Base-by-base conservation (phyloP, 2,113 vertebrate species). In the Spea multiplicata region DNA sequence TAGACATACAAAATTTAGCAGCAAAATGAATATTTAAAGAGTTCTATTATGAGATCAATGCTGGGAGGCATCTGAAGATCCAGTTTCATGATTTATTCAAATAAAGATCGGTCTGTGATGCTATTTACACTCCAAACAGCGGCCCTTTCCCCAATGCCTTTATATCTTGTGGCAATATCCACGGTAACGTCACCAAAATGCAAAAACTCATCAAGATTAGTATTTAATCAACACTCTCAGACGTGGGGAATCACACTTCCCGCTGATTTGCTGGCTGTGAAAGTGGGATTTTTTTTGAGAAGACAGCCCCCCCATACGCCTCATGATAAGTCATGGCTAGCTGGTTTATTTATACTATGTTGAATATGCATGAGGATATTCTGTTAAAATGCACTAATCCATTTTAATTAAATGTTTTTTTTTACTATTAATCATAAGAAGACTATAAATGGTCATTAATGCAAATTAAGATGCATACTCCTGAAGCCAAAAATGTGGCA, bases 31-130 rank as follows among this genome's bases (percentile, higher is more conserved):
- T 94, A 94, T 92, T 95, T 95, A 89, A 95, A 90, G 66, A 86
- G 82, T 83, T 89, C 91, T 93, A 92, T 90, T 95, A 91, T 92
- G 88, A 93, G 90, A 92, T 94, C 92, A 92, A 88, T 88, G 83
- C 83, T 89, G 85, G 92, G 90, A 91, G 83, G 87, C 84, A 91
- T 90, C 85, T 88, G 88, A 91, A 92, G 90, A 92, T 88, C 86
- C 91, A 87, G 84, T 86, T 88, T 90, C 88, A 93, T 93, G 85
- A 92, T 93, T 95, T 92, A 94, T 94, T 95, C n/a, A 94, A 82
- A 86, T 70, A 78, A 71, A 81, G 86, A 89, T 59, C 5, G 4
- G 55, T 53, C 10, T 53, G 6, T 53, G 6, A 81, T 30, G 84
- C 0, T 57, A 81, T 78, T 84, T 76, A 79, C 80, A 78, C 53